A percentile compares a stretch with the other conserved stretches of the same genome.
phyloP scores from a whole-genome alignment of 2,888 invertebrate genomes.

The Alviniconcha strummeri region DNA sequence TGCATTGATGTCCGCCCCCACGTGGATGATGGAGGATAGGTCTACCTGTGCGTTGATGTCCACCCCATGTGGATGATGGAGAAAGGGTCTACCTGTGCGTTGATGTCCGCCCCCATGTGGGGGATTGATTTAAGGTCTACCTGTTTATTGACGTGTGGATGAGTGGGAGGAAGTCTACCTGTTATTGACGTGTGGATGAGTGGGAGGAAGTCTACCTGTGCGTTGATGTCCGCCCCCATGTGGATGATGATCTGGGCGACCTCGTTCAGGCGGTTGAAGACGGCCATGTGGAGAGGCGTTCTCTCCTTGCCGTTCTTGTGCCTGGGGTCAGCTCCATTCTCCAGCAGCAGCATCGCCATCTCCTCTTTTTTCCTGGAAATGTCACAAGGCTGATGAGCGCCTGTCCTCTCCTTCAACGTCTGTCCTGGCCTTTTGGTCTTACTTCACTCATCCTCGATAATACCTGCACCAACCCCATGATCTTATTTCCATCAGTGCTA shows the following conservation, averaged over 20 bases:
- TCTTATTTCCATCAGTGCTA: no score
- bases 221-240: slow-evolving; percentile 77
- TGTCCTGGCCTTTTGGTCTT: no score
- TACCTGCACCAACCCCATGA: no score
- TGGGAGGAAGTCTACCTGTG: not conserved
- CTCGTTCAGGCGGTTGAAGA: slow-evolving; percentile 85
- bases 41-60: no score
- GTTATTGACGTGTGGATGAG: no score
- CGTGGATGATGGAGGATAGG: no score
- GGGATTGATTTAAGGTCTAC: slow-evolving; percentile 73
- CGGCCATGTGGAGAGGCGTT: slow-evolving; percentile 87
- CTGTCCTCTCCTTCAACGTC: no score
- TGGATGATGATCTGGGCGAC: slow-evolving; percentile 83
- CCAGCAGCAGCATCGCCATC: slow-evolving; percentile 81
- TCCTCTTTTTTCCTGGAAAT: slow-evolving; percentile 45
- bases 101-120: slow-evolving; percentile 78
- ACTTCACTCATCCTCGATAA: no score
- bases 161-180: no score
- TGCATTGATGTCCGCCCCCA: no score
- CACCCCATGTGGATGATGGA: no score
- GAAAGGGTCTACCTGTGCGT: not conserved
- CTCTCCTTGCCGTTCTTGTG: slow-evolving; percentile 85
- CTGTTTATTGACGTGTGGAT: slow-evolving; percentile 49
- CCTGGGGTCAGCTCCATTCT: slow-evolving; percentile 82
- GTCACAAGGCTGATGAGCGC: not conserved